These are phyloP conservation scores for Caenorhabditis sp. DNA, from an alignment of 2,888 invertebrate species.

Conservation along the genomic window DNA sequence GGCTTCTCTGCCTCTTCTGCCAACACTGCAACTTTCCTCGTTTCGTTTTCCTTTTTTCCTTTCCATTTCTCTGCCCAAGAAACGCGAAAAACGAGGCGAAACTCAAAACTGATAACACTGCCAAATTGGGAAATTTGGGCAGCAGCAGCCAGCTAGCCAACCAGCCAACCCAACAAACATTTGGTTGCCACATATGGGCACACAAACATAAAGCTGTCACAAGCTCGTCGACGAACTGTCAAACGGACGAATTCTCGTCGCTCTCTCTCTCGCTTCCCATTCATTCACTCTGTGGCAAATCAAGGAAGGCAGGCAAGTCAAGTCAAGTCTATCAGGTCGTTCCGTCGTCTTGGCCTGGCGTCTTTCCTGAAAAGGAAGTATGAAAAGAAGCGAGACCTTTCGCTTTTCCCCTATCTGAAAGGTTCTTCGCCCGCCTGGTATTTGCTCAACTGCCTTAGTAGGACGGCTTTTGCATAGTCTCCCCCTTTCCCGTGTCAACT, in stretches of 20 bases:
- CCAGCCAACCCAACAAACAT: constrained; percentile 33
- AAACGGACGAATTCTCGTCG: constrained; percentile 33
- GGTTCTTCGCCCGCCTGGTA: constrained; percentile 32
- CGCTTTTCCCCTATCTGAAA: constrained; percentile 35
- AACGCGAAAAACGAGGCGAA: no score
- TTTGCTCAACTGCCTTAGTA: constrained; percentile 68
- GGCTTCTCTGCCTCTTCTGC: constrained; percentile 21
- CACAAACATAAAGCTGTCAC: constrained; percentile 60
- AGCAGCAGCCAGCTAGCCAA: no score
- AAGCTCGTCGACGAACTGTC: constrained; percentile 56
- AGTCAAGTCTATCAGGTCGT: constrained; percentile 35
- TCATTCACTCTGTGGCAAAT: constrained; percentile 24
- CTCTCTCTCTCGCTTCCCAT: background rate
- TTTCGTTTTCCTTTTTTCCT: constrained; percentile 11
- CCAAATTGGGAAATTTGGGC: constrained; percentile 43
- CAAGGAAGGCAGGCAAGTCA: no score
- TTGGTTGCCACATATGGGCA: constrained; percentile 53
- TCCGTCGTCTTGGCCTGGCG: background rate
- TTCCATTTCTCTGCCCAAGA: no score
- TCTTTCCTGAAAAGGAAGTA: constrained; percentile 6
- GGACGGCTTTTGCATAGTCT: constrained; percentile 51
- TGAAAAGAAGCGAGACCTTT: constrained; percentile 2
- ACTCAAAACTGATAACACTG: constrained; percentile 52
- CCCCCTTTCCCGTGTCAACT: constrained; percentile 53
- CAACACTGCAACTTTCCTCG: constrained; percentile 24